A percentile compares a stretch with the other conserved stretches of the same genome.
Conservation (phyloP, 2,888 invertebrate genomes). For the Orthosia incerta region DNA sequence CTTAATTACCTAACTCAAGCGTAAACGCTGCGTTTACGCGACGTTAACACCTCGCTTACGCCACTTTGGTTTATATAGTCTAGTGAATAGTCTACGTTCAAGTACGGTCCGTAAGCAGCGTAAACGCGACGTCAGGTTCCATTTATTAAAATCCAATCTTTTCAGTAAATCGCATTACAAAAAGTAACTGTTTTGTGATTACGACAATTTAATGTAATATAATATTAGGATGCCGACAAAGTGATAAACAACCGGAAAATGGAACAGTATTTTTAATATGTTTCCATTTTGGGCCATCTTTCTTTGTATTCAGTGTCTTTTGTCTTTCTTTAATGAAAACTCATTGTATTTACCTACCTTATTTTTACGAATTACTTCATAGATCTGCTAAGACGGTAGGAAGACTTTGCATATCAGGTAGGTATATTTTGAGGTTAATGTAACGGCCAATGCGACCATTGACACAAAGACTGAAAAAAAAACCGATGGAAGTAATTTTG, state of each 20-base stretch:
- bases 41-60: not conserved
- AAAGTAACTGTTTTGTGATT: constrained; percentile 23
- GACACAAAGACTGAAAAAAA: too few relatives aligned
- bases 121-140: not conserved
- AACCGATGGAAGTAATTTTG: too few relatives aligned
- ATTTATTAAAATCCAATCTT: not conserved
- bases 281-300: constrained; percentile 17
- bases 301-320: constrained; percentile 40
- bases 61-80: not conserved
- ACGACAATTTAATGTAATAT: constrained; percentile 26
- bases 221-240: constrained; percentile 22
- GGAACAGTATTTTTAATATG: constrained; percentile 34
- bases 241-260: constrained; percentile 30
- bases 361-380: not conserved
- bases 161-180: constrained; percentile 8
- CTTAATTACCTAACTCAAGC: not conserved
- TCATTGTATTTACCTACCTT: not conserved
- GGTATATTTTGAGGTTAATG: not conserved
- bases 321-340: constrained; percentile 30
- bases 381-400: not conserved
- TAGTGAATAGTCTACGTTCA: not conserved
- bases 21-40: not conserved
- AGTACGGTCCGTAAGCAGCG: not conserved
- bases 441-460: too few relatives aligned
- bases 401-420: not conserved